These are phyloP conservation scores for Drosophila bocki DNA, from an alignment of 1,140 invertebrate species.

Conservation along the genomic window DNA sequence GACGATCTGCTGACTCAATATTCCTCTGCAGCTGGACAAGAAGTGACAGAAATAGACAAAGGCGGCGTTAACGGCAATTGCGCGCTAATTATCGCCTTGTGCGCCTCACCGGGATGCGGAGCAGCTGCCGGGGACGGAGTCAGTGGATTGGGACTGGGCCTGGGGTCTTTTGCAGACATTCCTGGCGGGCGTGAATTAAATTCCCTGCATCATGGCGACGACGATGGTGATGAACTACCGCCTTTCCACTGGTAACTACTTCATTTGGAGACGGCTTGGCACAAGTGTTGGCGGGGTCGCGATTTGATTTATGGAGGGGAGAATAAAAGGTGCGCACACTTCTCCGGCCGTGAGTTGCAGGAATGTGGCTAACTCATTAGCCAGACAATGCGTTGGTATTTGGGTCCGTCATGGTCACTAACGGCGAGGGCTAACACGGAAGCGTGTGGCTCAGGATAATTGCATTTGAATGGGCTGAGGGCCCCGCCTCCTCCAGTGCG, in stretches of 20 bases:
- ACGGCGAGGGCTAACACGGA: slow-evolving; percentile 9
- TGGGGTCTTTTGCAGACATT: slow-evolving; percentile 28
- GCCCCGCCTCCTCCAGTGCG: background rate
- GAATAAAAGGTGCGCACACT: slow-evolving; percentile 39
- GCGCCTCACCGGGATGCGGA: slow-evolving; percentile 5
- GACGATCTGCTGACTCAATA: slow-evolving; percentile 33
- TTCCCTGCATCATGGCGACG: slow-evolving; percentile 33
- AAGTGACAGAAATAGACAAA: slow-evolving; percentile 31
- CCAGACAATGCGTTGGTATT: slow-evolving; percentile 45
- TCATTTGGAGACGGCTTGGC: slow-evolving; percentile 31
- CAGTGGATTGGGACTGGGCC: background rate
- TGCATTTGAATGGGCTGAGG: slow-evolving; percentile 5
- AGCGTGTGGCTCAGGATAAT: slow-evolving; percentile 14
- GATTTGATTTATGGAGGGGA: slow-evolving; percentile 45
- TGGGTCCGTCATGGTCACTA: slow-evolving; percentile 28
- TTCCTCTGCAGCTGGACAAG: background rate
- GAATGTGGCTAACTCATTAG: slow-evolving; percentile 48
- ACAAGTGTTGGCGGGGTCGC: slow-evolving; percentile 12
- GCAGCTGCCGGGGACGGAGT: background rate
- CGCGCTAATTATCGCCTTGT: slow-evolving; percentile 49
- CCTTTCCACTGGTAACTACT: slow-evolving; percentile 41
- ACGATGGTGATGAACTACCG: slow-evolving; percentile 14
- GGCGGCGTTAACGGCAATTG: slow-evolving; percentile 44
- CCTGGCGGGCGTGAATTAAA: slow-evolving; percentile 54
- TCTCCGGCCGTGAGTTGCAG: slow-evolving; percentile 38